Percentiles rank a stretch among this genome's conserved stretches.
Evolutionary conservation across 2,797 vertebrate genomes (phyloP).

Genomic region (Dicrostonyx torquatus): DNA sequence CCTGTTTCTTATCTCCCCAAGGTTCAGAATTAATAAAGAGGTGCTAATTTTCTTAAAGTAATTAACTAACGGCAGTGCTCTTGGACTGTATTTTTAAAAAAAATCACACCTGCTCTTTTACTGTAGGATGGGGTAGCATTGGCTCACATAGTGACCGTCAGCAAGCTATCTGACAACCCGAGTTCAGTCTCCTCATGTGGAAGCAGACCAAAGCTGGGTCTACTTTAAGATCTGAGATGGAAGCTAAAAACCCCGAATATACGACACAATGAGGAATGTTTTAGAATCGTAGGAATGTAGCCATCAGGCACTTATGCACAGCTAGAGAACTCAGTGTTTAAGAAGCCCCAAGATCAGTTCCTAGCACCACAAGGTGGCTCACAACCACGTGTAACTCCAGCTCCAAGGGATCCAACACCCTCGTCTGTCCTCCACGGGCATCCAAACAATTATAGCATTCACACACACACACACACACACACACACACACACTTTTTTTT

Average conservation of each 20-base stretch:
- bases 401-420: background rate
- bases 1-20: background rate
- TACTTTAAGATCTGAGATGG: background rate
- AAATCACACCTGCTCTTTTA: background rate
- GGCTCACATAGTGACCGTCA: background rate
- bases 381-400: background rate
- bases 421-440: too few relatives aligned
- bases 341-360: background rate
- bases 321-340: background rate
- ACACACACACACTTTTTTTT: background rate
- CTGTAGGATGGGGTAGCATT: background rate
- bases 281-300: slow-evolving; percentile 28
- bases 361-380: background rate
- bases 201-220: background rate
- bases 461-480: background rate
- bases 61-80: background rate
- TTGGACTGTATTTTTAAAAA: background rate
- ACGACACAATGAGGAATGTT: background rate
- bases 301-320: background rate
- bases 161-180: background rate
- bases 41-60: background rate
- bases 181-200: slow-evolving; percentile 20
- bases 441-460: background rate
- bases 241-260: background rate
- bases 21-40: slow-evolving; percentile 8